phyloP scores from a whole-genome alignment of 2,888 invertebrate species.

The Pterostichus niger region DNA sequence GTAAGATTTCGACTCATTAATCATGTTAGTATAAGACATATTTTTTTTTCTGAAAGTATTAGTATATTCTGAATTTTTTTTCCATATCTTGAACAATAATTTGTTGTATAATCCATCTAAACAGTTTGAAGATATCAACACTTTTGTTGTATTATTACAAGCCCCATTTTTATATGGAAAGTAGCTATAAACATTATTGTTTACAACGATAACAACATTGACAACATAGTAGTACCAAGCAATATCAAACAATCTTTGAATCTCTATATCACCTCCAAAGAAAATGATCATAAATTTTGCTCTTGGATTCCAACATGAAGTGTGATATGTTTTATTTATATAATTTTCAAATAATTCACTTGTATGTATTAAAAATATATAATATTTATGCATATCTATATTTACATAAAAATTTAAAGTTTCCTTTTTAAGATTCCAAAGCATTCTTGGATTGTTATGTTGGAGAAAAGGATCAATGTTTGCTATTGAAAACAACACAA shows the following conservation, averaged over 20 bases:
- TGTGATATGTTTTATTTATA: constrained; percentile 3
- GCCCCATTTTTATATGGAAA: constrained; percentile 14
- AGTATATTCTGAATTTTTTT: not conserved
- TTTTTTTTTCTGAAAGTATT: not conserved
- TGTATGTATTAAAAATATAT: constrained; percentile 25
- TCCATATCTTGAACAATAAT: not conserved
- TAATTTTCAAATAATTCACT: not conserved
- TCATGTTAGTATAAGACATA: not conserved
- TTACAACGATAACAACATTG: constrained; percentile 6
- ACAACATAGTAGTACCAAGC: constrained; percentile 13
- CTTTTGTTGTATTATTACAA: not conserved
- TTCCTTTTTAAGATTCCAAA: no score
- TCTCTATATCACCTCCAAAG: not conserved
- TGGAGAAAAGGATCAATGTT: no score
- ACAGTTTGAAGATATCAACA: not conserved
- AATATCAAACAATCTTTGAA: constrained; percentile 6
- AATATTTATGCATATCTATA: constrained; percentile 10
- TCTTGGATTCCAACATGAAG: not conserved
- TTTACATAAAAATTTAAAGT: not conserved
- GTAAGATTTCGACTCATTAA: no score
- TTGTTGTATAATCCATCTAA: not conserved
- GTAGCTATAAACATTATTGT: constrained; percentile 13
- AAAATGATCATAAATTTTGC: constrained; percentile 1
- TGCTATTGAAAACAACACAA: no score
- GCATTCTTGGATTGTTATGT: no score